Evolutionary conservation across 2,888 invertebrate genomes (phyloP), one percentile per base, ranked within the genome.

Genomic region (Metalampra italica): DNA sequence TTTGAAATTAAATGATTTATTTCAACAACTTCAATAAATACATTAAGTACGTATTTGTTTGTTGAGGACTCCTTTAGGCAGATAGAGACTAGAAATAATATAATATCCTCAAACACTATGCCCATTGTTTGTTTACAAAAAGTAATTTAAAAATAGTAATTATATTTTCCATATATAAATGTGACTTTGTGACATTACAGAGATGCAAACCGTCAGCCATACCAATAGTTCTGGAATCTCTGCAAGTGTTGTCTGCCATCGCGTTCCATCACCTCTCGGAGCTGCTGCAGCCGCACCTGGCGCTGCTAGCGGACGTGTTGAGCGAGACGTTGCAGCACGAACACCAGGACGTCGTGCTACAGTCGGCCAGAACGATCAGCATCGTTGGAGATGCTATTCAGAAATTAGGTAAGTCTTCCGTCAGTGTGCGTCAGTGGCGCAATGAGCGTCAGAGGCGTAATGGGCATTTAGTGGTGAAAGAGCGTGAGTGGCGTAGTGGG

Each of bases 161-260:
- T 22, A 22, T 5, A n/a, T n/a, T n/a, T n/a, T n/a, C n/a, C n/a
- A n/a, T n/a, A n/a, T n/a, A n/a, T n/a, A n/a, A n/a, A n/a, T n/a
- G n/a, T n/a, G n/a, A n/a, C n/a, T n/a, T 22, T 22, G 22, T 22
- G 5, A 22, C 22, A 1, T 78, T 80, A 13, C 75, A 90, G 82
- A 78, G 75, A 51, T 78, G 79, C 52, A 68, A 75, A 47, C 72
- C 78, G 0, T 79, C 90, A n/a, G 81, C 90, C 0, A 91, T 93
- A 12, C 94, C 96, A 13, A 91, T 96, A 43, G 91, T 95, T 52
- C 80, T 96, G 14, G 96, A 96, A 77, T 94, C 95, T 11, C 85
- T 96, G 0, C 95, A 95, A 86, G 92, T 95, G 0, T 62, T 94
- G 0, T 91, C 92, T 0, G 91, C 92, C 0, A 90, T 93, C 66